Percentiles rank a stretch among this genome's conserved stretches.
phyloP scores from a whole-genome alignment of 2,888 invertebrate genomes.

The Malthinus seriepunctatus region DNA sequence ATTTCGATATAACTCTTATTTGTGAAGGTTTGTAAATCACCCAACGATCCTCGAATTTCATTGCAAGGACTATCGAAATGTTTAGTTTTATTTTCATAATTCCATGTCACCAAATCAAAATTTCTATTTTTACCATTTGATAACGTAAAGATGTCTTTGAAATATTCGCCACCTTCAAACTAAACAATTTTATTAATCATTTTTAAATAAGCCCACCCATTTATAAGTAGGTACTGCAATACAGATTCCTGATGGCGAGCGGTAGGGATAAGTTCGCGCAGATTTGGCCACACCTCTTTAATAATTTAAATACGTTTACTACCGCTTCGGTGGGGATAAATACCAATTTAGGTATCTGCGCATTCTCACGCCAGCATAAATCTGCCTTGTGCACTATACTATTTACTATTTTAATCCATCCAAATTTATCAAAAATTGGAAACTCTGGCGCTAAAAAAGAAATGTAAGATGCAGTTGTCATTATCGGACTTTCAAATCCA shows the following conservation, averaged over 20 bases:
- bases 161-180: slow-evolving; percentile 73
- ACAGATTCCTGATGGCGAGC: too few relatives aligned
- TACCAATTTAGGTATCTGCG: too few relatives aligned
- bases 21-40: slow-evolving; percentile 72
- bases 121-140: slow-evolving; percentile 70
- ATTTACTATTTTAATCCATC: slow-evolving; percentile 77
- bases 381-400: neutral
- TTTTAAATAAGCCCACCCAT: too few relatives aligned
- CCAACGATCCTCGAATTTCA: slow-evolving; percentile 70
- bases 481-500: slow-evolving; percentile 76
- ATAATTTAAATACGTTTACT: too few relatives aligned
- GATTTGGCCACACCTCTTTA: too few relatives aligned
- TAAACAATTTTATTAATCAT: slow-evolving; percentile 47
- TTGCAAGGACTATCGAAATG: slow-evolving; percentile 61
- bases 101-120: slow-evolving; percentile 76
- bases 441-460: slow-evolving; percentile 56
- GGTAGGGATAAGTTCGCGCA: too few relatives aligned
- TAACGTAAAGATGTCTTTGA: slow-evolving; percentile 76
- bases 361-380: too few relatives aligned
- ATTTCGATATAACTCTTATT: slow-evolving; percentile 61
- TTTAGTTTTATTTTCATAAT: slow-evolving; percentile 62
- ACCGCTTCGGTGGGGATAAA: too few relatives aligned
- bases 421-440: slow-evolving; percentile 75
- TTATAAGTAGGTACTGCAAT: too few relatives aligned
- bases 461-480: slow-evolving; percentile 66